These are phyloP conservation scores for Rutilus rutilus DNA, from an alignment of 2,113 vertebrate species.

Conservation along the genomic window DNA sequence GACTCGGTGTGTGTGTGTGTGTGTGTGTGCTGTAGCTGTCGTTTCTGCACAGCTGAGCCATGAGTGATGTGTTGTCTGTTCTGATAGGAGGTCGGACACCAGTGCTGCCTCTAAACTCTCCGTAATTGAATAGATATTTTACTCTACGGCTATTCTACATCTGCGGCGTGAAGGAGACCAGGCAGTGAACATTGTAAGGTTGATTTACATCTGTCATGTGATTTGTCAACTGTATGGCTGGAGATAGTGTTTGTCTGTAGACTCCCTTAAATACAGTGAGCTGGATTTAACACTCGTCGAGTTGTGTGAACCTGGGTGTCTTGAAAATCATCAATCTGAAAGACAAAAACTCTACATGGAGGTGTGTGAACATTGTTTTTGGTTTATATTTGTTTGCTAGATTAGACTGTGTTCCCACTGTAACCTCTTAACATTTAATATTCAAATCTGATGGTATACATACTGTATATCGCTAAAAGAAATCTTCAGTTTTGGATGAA, in stretches of 20 bases:
- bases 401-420: not conserved
- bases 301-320: not conserved
- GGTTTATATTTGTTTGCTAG: not conserved
- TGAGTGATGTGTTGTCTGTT: slow-evolving; percentile 19
- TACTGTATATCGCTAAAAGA: not conserved
- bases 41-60: slow-evolving; percentile 13
- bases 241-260: slow-evolving; percentile 6
- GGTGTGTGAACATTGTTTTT: slow-evolving; percentile 27
- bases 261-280: not conserved
- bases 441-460: not conserved
- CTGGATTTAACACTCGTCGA: slow-evolving; percentile 1
- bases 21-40: not conserved
- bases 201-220: not conserved
- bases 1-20: not conserved
- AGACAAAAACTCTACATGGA: not conserved
- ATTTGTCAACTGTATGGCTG: not conserved
- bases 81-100: not conserved
- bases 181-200: not conserved
- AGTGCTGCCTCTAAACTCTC: not conserved
- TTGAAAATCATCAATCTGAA: not conserved
- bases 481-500: not conserved
- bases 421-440: not conserved
- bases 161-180: not conserved
- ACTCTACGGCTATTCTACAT: not conserved
- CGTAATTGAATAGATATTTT: not conserved